Percentiles rank a stretch among this genome's conserved stretches.
These are phyloP conservation scores for Adineta ricciae DNA, from an alignment of 2,888 invertebrate genomes.

Conservation along the genomic window DNA sequence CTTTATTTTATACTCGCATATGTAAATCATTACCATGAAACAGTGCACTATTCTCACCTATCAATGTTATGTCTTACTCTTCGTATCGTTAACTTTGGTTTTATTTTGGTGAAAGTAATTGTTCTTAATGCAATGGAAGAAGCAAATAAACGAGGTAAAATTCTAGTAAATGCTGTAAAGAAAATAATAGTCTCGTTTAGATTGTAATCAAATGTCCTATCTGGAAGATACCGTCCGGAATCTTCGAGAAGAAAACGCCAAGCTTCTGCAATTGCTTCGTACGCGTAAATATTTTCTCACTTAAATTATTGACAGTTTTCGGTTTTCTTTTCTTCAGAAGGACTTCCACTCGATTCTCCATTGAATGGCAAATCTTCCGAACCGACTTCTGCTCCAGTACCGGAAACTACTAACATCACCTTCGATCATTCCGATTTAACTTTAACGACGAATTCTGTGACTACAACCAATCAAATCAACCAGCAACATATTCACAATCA, in stretches of 20 bases:
- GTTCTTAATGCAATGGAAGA: not conserved
- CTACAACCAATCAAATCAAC: not conserved
- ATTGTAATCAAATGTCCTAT: not conserved
- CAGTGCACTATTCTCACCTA: not conserved
- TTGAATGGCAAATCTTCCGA: not conserved
- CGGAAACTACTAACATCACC: not conserved
- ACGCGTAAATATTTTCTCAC: not conserved
- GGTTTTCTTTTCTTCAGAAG: not conserved
- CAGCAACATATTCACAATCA: not conserved
- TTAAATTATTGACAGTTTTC: not conserved
- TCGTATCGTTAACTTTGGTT: not conserved
- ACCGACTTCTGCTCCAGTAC: too few relatives aligned
- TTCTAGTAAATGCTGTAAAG: too few relatives aligned
- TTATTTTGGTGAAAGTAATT: not conserved
- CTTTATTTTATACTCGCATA: not conserved
- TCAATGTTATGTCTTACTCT: not conserved
- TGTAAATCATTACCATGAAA: not conserved
- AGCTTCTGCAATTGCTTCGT: not conserved
- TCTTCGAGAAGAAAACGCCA: constrained; percentile 7
- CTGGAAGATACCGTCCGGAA: not conserved
- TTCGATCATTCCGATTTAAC: not conserved
- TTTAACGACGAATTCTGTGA: not conserved
- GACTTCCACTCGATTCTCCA: not conserved
- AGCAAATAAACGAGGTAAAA: not conserved
- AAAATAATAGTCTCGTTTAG: not conserved